These are phyloP conservation scores for Philaethria dido DNA, from an alignment of 2,888 invertebrate genomes.

Conservation along the genomic window DNA sequence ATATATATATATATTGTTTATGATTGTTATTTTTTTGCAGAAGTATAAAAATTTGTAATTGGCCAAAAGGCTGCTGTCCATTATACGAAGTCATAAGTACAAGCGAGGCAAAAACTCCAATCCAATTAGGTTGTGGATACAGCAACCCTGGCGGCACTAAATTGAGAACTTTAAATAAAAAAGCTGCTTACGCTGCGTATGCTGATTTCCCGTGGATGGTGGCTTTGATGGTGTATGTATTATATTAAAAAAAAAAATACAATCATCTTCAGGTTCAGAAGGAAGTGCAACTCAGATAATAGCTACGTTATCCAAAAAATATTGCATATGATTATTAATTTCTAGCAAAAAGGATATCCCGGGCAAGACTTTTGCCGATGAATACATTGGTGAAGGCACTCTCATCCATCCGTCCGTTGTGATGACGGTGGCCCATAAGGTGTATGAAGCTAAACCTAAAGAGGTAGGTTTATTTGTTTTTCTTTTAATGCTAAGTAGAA, in stretches of 20 bases:
- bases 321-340: background rate
- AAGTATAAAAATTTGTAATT: background rate
- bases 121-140: conserved; percentile 24
- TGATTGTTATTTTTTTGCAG: conserved; percentile 9
- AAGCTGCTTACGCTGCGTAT: conserved; percentile 34
- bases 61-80: background rate
- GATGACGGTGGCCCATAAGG: conserved; percentile 45
- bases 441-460: background rate
- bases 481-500: no score
- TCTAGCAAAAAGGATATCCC: conserved; percentile 10
- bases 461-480: conserved; percentile 11
- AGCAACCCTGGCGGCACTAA: conserved; percentile 18
- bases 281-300: no score
- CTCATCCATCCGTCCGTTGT: conserved; percentile 46
- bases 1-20: no score
- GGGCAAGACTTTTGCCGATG: background rate
- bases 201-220: conserved; percentile 46
- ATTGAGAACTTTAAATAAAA: background rate
- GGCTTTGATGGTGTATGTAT: conserved; percentile 38
- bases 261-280: background rate
- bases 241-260: background rate
- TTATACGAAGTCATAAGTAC: background rate
- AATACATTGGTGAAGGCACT: conserved; percentile 45
- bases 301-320: background rate
- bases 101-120: background rate